Percentiles rank a stretch among this genome's conserved stretches.
phyloP scores from a whole-genome alignment of 92 coral and sea anemone genomes.

The Chrysogorgia sp. region DNA sequence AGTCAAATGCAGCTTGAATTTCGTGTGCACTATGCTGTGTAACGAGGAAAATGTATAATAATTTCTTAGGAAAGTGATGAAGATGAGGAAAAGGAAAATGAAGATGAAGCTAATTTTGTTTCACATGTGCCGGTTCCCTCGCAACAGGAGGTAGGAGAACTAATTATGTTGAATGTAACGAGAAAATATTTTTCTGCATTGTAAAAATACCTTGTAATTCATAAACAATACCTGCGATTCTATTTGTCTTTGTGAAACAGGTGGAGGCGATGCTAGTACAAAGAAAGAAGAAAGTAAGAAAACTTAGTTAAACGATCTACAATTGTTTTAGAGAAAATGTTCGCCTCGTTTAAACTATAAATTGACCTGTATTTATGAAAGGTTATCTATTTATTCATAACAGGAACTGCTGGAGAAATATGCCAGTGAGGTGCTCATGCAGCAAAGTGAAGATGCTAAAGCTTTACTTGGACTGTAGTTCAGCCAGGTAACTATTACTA shows the following conservation, averaged over 20 bases:
- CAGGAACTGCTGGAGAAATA: slow-evolving; percentile 95
- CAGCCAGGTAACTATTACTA: too few species aligned
- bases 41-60: too few species aligned
- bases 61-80: slow-evolving; percentile 70
- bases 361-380: too few species aligned
- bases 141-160: slow-evolving; percentile 84
- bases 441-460: slow-evolving; percentile 95
- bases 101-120: slow-evolving; percentile 80
- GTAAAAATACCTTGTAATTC: neutral
- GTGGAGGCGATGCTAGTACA: slow-evolving; percentile 96
- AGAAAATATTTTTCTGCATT: neutral
- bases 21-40: neutral
- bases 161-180: neutral
- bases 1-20: neutral
- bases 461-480: slow-evolving; percentile 82
- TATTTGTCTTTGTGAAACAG: slow-evolving; percentile 40
- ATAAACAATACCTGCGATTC: neutral
- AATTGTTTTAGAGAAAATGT: neutral
- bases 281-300: slow-evolving; percentile 94
- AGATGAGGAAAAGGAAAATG: slow-evolving; percentile 73
- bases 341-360: neutral
- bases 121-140: slow-evolving; percentile 98
- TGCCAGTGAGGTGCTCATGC: slow-evolving; percentile 91
- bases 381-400: too few species aligned
- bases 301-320: neutral